Evolutionary conservation across 2,113 vertebrate genomes (phyloP), one percentile per base, ranked within the genome.

Genomic region (Eptatretus burgeri): DNA sequence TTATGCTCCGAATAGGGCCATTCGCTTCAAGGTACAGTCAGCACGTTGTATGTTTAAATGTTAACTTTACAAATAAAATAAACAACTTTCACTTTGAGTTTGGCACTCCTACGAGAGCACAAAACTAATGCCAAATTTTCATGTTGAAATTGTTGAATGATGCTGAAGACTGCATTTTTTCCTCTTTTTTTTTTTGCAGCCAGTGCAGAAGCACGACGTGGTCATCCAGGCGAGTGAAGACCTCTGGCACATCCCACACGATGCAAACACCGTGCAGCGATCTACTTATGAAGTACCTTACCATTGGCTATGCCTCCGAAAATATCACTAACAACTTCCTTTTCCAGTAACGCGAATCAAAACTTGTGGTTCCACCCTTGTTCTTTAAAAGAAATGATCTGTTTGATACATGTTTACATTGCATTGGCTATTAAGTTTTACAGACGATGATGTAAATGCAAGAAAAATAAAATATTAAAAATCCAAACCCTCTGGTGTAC

Each of bases 191-290:
- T 56, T 14, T 13, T 60, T 60, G 56, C 74, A 98, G 89, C 72
- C 67, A 68, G 72, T 78, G 64, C 69, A 69, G 16, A 60, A n/a
- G 62, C 86, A 82, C 1, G 82, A 98, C 72, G 88, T 84, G 13
- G 78, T 89, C 62, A 64, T 93, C 18, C 91, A 98, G 74, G 84
- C 77, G 13, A 73, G 76, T 16, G 77, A 71, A 49, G 71, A 71
- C 56, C 80, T 82, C 0, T 98, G 88, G 86, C 91, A 98, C 67
- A 74, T 98, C 66, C 89, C 91, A 5, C 93, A 84, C n/a, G 86
- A 91, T 66, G 76, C 78, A 64, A 63, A 70, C 13, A 70, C 71
- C 18, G 74, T 76, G 17, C 75, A 82, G 71, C 79, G 85, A 72
- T 74, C 74, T 17, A 77, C 78, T 1, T 82, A 78, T 63, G 74